Base-by-base conservation (phyloP, 2,888 invertebrate genomes). In the Epicampocera succincta region DNA sequence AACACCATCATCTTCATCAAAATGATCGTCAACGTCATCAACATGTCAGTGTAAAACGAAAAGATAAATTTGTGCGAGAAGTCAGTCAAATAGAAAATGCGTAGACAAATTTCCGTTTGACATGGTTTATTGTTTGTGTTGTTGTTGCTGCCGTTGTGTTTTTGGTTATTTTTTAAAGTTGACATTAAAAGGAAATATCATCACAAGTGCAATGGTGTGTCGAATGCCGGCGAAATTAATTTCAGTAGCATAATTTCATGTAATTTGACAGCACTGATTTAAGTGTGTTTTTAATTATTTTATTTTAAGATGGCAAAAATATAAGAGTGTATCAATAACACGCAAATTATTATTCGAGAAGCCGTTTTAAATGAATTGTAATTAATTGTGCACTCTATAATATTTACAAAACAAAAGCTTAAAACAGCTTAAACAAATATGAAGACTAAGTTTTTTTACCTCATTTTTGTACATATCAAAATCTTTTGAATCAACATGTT, bases 101-200 rank as follows among this genome's bases (percentile, higher is more conserved):
- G 81, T 77, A 77, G 77, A 81, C 77, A 81, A 81, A 77, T 68
- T 81, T 77, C 81, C 81, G 69, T 81, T 81, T 81, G 69, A 77
- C 73, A 81, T 77, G 73, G 73, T 77, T 77, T 81, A 81, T 81
- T 76, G 61, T 76, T 56, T 19, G 21, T 73, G 44, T 46, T 61
- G 65, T 66, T 60, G 61, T 38, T 29, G 38, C 46, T 56, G 19
- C 8, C 46, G 15, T 66, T 50, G 46, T 50, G 40, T n/a, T 50
- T 68, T 63, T 61, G 29, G n/a, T 52, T 38, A 19, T 13, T 52
- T 76, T 77, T 44, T 56, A 44, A 65, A 52, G 63, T 46, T 46
- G 68, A 63, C 61, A 68, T 50, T 58, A 74, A 77, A 52, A 81
- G 77, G 69, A 81, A 77, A 58, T 77, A 61, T 68, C 54, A 68